phyloP scores from a whole-genome alignment of 2,797 vertebrate genomes.

The Microcaecilia unicolor region DNA sequence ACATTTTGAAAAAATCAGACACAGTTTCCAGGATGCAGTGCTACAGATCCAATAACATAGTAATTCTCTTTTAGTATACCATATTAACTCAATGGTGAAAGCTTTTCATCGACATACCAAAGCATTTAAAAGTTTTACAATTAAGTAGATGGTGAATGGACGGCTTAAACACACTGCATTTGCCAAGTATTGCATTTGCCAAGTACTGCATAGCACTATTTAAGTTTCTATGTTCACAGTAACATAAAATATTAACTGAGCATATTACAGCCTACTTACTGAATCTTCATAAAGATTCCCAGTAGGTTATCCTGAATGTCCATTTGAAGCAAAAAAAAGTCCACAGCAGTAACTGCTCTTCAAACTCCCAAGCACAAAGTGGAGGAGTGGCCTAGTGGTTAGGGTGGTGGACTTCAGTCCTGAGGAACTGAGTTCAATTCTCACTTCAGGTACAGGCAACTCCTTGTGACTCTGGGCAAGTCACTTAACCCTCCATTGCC shows the following conservation, averaged over 20 bases:
- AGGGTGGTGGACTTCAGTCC: no score
- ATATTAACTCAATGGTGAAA: no score
- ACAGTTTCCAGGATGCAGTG: no score
- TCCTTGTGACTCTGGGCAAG: no score
- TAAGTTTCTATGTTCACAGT: slow-evolving; percentile 28
- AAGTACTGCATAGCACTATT: slow-evolving; percentile 18
- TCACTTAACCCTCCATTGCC: no score
- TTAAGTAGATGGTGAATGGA: neutral
- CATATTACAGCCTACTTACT: slow-evolving; percentile 62
- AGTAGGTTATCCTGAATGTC: slow-evolving; percentile 60
- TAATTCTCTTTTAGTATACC: no score
- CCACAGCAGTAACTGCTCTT: slow-evolving; percentile 7
- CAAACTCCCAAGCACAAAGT: no score
- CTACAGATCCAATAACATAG: no score
- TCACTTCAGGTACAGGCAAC: no score
- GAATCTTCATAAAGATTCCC: slow-evolving; percentile 76
- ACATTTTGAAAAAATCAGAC: no score
- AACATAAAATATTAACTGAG: slow-evolving; percentile 12
- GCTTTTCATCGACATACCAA: neutral
- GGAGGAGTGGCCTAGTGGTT: no score
- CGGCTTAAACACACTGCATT: slow-evolving; percentile 13
- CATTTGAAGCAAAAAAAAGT: slow-evolving; percentile 43
- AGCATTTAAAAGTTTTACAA: neutral
- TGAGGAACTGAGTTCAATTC: no score
- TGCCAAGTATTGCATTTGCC: slow-evolving; percentile 22